Conservation (phyloP, 2,888 invertebrate genomes). For the Macaria liturata region DNA sequence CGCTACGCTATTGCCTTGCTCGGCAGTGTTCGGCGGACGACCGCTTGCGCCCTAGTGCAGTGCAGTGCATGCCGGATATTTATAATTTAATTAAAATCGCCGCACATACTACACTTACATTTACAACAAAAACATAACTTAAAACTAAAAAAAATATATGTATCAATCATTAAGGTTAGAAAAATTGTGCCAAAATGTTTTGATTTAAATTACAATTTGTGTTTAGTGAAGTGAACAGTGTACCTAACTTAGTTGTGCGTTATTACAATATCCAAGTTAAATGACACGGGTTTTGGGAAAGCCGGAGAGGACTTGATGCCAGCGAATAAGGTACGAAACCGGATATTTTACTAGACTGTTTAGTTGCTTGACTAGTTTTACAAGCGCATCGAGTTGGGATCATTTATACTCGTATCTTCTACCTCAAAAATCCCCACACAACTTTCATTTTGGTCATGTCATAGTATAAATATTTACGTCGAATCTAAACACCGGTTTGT, state of each 20-base stretch:
- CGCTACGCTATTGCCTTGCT: conserved; percentile 64
- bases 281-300: conserved; percentile 50
- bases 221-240: conserved; percentile 71
- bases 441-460: conserved; percentile 45
- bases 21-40: conserved; percentile 72
- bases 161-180: no score
- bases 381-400: conserved; percentile 16
- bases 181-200: conserved; percentile 15
- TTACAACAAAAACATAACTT: conserved; percentile 39
- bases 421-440: not conserved
- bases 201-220: conserved; percentile 45
- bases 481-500: conserved; percentile 60
- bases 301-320: conserved; percentile 68
- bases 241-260: conserved; percentile 55
- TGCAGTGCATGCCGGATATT: conserved; percentile 47
- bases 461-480: conserved; percentile 66
- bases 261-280: conserved; percentile 49
- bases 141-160: conserved; percentile 34
- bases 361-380: conserved; percentile 68
- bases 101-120: conserved; percentile 40
- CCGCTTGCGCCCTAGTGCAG: conserved; percentile 62
- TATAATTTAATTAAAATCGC: conserved; percentile 41
- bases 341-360: conserved; percentile 64
- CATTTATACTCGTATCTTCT: not conserved
- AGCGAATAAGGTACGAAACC: conserved; percentile 79